Percentiles rank a stretch among this genome's conserved stretches.
Conservation (phyloP, 2,797 vertebrate genomes). For the Gymnothorax javanicus region DNA sequence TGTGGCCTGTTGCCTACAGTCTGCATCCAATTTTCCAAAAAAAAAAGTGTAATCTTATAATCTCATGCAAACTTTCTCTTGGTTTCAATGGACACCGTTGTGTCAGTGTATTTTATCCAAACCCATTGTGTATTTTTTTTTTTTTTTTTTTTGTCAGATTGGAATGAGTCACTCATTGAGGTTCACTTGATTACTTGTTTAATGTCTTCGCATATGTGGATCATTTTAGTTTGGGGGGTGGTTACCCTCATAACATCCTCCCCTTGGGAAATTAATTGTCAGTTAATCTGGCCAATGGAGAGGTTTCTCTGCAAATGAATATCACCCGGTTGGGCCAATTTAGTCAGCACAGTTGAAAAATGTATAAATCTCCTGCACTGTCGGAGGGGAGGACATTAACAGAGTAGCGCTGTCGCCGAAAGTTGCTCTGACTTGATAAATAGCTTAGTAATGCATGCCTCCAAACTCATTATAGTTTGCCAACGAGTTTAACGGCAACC, state of each 20-base stretch:
- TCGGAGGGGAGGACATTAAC: slow-evolving; percentile 39
- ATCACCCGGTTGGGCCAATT: slow-evolving; percentile 16
- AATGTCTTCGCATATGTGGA: slow-evolving; percentile 24
- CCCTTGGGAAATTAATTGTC: slow-evolving; percentile 33
- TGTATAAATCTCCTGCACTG: slow-evolving; percentile 35
- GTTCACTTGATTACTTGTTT: slow-evolving; percentile 1
- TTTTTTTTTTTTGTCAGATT: background rate
- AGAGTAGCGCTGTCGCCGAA: slow-evolving; percentile 43
- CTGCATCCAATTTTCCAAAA: background rate
- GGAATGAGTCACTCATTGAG: slow-evolving; percentile 12
- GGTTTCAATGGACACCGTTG: too few species aligned
- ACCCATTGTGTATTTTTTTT: too few species aligned
- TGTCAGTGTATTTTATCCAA: too few species aligned
- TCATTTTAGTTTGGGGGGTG: slow-evolving; percentile 6
- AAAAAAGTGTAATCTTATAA: background rate
- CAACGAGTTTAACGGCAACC: slow-evolving; percentile 56
- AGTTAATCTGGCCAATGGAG: slow-evolving; percentile 20
- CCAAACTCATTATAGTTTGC: slow-evolving; percentile 63
- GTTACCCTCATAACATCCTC: slow-evolving; percentile 16
- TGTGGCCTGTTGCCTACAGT: too few species aligned
- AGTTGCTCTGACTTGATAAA: slow-evolving; percentile 58
- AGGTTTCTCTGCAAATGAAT: slow-evolving; percentile 18
- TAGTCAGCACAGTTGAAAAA: slow-evolving; percentile 5
- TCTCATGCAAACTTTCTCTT: background rate
- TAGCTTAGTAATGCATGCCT: slow-evolving; percentile 55